Base-by-base conservation (phyloP, 2,113 vertebrate species). In the Hippocampus guttulatus region DNA sequence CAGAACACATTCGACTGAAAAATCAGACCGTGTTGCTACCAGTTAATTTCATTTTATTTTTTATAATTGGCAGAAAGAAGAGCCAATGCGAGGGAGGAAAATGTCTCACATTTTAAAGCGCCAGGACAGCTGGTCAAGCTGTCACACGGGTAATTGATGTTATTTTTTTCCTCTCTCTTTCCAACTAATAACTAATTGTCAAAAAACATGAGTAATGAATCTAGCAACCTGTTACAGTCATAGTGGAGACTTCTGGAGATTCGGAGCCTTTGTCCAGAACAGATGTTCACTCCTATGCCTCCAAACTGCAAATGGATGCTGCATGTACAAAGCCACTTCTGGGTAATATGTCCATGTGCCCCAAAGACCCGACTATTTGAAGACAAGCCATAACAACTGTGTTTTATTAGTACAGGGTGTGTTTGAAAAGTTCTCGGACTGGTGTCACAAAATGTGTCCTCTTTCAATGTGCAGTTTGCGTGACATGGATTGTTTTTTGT, bases 91-190 rank as follows among this genome's bases (percentile, higher is more conserved):
- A 67, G 69, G 55, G 43, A 84, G 73, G 23, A 85, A 81, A 68
- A 25, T 74, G 52, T 85, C 88, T 15, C 80, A 70, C 1, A 8
- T 82, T 69, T 73, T 92, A 27, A 86, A 87, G 76, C 71, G 88
- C 20, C 90, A 91, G 77, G 91, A 92, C 76, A 92, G 90, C 69
- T 92, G 89, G 90, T 91, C 91, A 69, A 90, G 81, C 69, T 88
- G 82, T 77, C 79, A 79, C 23, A 69, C 84, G 69, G 89, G 91
- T 91, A 51, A 66, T 58, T 45, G 33, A 38, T 38, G 33, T 38
- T 38, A 5, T 6, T 10, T 8, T 43, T 43, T 1, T 10, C 41
- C 3, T 23, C 10, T 23, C 25, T 23, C 21, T 57, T 57, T n/a
- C 21, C 54, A 57, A 57, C n/a, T 11, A 23, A 23, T n/a, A 57